These are phyloP conservation scores for Rotaria magnacalcarata DNA, from an alignment of 2,888 invertebrate genomes.

Conservation along the genomic window DNA sequence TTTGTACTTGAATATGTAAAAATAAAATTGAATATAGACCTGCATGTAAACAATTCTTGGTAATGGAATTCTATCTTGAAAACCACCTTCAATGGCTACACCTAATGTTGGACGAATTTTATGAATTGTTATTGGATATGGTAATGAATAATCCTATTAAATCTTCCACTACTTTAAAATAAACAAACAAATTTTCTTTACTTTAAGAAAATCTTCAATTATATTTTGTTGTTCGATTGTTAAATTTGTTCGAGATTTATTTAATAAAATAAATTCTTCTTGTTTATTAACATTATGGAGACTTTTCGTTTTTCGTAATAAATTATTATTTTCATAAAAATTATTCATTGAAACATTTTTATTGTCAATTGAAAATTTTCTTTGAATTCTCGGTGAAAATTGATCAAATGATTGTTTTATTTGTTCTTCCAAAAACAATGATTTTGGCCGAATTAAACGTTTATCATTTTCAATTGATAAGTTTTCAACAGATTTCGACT, in stretches of 20 bases:
- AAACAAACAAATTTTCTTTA: neutral
- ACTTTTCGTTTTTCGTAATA: constrained; percentile 3
- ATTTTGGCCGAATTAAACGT: neutral
- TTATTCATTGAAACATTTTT: too few relatives aligned
- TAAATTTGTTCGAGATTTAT: neutral
- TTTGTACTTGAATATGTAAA: too few relatives aligned
- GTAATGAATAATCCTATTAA: constrained; percentile 2
- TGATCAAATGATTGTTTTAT: neutral
- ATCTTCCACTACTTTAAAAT: too few relatives aligned
- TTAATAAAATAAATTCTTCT: neutral
- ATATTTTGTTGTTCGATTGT: neutral
- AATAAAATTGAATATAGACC: constrained; percentile 61
- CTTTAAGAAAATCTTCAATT: constrained; percentile 31
- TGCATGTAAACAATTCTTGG: constrained; percentile 93
- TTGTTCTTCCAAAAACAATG: neutral
- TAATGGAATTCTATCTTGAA: constrained; percentile 86
- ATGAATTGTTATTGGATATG: constrained; percentile 66
- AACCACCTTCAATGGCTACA: constrained; percentile 92
- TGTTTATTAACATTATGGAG: neutral
- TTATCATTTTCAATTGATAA: neutral
- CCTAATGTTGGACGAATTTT: constrained; percentile 89
- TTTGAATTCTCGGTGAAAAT: neutral
- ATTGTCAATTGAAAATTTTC: too few relatives aligned
- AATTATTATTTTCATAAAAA: too few relatives aligned
- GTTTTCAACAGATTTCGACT: constrained; percentile 31